Base-by-base conservation (phyloP, 2,113 vertebrate species). In the Lipophrys pholis region DNA sequence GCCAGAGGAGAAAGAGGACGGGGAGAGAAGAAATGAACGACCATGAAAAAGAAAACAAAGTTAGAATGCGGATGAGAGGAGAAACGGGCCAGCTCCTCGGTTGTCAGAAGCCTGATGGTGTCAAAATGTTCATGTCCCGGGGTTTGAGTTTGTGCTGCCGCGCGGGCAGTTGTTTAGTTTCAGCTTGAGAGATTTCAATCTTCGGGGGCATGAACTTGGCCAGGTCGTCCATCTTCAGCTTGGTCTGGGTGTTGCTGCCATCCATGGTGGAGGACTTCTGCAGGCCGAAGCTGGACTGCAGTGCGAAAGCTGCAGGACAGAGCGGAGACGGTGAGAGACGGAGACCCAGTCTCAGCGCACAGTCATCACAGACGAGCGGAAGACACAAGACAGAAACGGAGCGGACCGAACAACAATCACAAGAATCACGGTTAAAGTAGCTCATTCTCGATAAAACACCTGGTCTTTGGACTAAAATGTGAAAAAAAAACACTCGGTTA, bases 261-360 rank as follows among this genome's bases (percentile, higher is more conserved):
- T 98, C 97, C 94, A 98, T 94, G 5, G 97, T 95, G 8, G 94
- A 94, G 41, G 96, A 95, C 67, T 97, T 98, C 81, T 95, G 96
- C 50, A 95, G 87, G 45, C 96, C 96, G 65, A 94, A 95, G 84
- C 95, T 97, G 21, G 96, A 89, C 80, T 97, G 97, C 76, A 97
- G 81, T 48, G 95, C 94, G 81, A 98, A 96, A 49, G 94, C 94
- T 87, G 92, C 93, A 94, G 12, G 50, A 71, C n/a, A 64, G 21
- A 30, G 21, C 21, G 4, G 21, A 30, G 21, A 30, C 4, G 21
- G 21, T 30, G 21, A 30, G 21, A 30, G 21, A 30, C 21, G 21
- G 21, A 30, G 21, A 30, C 21, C 21, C 21, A 30, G 4, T 30
- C 21, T 30, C 21, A 30, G 4, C 21, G 21, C 21, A 30, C 21